Evolutionary conservation across 2,888 invertebrate genomes (phyloP).

Genomic region (Drosophila conformis): DNA sequence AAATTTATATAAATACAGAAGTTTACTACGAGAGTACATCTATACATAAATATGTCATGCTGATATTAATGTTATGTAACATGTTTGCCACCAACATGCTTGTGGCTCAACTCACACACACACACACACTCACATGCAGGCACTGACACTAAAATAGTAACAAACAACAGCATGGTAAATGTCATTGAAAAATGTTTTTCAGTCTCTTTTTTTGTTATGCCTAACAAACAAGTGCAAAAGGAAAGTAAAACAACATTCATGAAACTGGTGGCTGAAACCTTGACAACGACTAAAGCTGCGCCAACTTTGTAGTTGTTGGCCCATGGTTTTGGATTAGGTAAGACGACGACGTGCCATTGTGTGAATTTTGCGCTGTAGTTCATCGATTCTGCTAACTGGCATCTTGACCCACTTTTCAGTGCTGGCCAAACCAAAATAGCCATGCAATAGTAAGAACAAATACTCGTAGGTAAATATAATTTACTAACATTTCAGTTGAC

Average conservation of each 20-base stretch:
- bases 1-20: constrained; percentile 33
- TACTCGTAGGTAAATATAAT: neutral
- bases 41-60: constrained; percentile 45
- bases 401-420: constrained; percentile 70
- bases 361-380: constrained; percentile 41
- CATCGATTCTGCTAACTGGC: constrained; percentile 64
- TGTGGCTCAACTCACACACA: constrained; percentile 16
- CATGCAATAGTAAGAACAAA: constrained; percentile 7
- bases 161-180: constrained; percentile 32
- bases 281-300: constrained; percentile 59
- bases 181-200: constrained; percentile 62
- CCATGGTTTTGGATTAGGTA: constrained; percentile 62
- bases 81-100: constrained; percentile 21
- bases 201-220: constrained; percentile 16
- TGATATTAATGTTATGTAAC: constrained; percentile 60
- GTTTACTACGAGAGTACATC: constrained; percentile 15
- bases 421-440: constrained; percentile 16
- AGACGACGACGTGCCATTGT: constrained; percentile 51
- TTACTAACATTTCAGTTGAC: constrained; percentile 1
- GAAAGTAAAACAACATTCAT: constrained; percentile 22
- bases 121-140: constrained; percentile 22
- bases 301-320: constrained; percentile 36
- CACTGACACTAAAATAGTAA: constrained; percentile 21
- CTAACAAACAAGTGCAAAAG: constrained; percentile 13
- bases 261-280: constrained; percentile 50